Evolutionary conservation across 2,888 invertebrate species (phyloP).

Genomic region (Caenorhabditis sp.): DNA sequence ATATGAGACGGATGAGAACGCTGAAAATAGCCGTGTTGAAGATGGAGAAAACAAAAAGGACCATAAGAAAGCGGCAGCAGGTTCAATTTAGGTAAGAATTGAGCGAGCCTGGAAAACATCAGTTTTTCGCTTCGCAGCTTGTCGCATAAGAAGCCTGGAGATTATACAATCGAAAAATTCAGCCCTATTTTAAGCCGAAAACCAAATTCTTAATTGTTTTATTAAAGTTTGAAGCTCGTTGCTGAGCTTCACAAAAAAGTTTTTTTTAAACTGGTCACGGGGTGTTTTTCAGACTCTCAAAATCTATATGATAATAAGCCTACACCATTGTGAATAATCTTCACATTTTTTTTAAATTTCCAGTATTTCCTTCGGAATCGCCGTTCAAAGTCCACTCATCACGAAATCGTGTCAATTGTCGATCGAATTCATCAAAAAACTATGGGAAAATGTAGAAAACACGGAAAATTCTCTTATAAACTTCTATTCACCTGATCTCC

Average conservation of each 20-base stretch:
- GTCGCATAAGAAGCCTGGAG: no score
- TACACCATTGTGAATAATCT: no score
- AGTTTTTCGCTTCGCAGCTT: no score
- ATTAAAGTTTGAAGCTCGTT: no score
- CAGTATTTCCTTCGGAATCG: conserved; percentile 15
- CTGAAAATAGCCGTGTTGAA: conserved; percentile 7
- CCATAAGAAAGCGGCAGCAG: conserved; percentile 12
- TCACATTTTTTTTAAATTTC: background rate
- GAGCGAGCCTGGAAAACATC: no score
- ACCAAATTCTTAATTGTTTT: no score
- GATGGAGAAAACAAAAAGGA: conserved; percentile 12
- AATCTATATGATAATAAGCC: no score
- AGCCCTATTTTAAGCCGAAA: no score
- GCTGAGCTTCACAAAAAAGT: no score
- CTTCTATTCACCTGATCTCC: background rate
- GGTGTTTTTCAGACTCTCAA: no score
- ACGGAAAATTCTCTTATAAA: background rate
- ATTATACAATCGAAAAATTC: no score
- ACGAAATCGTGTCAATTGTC: conserved; percentile 15
- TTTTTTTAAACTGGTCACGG: no score
- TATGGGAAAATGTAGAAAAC: background rate
- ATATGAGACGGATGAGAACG: background rate
- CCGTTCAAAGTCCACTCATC: conserved; percentile 10
- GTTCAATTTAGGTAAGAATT: conserved; percentile 26
- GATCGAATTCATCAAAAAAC: conserved; percentile 11